A percentile compares a stretch with the other conserved stretches of the same genome.
phyloP scores from a whole-genome alignment of 2,113 vertebrate species.

The Castor canadensis region DNA sequence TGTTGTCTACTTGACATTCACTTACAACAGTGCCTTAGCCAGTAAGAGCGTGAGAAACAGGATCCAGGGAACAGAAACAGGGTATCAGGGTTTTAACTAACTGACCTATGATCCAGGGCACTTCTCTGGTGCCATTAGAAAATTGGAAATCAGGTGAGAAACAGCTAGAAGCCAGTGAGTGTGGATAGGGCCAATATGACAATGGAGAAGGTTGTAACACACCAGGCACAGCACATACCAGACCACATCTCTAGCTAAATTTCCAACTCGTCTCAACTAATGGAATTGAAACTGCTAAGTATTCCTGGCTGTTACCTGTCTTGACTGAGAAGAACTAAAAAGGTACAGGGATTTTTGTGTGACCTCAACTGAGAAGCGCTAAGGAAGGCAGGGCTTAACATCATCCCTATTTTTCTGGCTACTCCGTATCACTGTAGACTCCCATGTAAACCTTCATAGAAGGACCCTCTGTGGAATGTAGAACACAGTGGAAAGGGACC shows the following conservation, averaged over 20 bases:
- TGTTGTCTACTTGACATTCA: background rate
- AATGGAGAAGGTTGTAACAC: background rate
- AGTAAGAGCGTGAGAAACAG: background rate
- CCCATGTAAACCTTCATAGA: background rate
- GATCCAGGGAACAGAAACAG: background rate
- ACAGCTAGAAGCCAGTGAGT: background rate
- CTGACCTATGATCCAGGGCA: background rate
- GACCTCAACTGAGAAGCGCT: background rate
- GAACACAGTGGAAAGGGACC: background rate
- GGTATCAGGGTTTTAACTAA: background rate
- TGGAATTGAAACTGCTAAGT: background rate
- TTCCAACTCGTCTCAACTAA: background rate
- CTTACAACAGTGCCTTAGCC: background rate
- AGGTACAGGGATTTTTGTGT: slow-evolving; percentile 1
- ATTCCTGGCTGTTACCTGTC: background rate
- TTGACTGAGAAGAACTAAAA: background rate
- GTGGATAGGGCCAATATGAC: background rate
- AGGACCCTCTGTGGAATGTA: background rate
- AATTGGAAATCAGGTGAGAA: slow-evolving; percentile 6
- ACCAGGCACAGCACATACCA: background rate
- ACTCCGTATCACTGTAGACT: background rate
- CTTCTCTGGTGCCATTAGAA: background rate
- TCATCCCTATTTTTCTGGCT: background rate
- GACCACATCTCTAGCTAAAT: slow-evolving; percentile 4
- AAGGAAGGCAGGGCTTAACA: background rate